phyloP scores from a whole-genome alignment of 2,888 invertebrate species.

The Ommatoiulus sabulosus region DNA sequence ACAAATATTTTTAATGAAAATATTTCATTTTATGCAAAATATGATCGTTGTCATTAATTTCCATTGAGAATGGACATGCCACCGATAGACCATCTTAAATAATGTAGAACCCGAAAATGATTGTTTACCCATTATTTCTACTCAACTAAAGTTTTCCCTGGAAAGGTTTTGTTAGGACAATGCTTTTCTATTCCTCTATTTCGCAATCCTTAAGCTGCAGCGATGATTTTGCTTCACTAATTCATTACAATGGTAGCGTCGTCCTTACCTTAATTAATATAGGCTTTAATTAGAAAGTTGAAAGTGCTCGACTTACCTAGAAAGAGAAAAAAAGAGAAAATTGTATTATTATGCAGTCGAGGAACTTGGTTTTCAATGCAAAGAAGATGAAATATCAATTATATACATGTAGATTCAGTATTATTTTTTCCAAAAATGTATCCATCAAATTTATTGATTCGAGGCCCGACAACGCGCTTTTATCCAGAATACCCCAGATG shows the following conservation, averaged over 20 bases:
- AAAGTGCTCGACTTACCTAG: not conserved
- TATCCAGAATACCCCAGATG: no score
- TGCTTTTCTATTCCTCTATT: not conserved
- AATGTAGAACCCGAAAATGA: no score
- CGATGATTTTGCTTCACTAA: not conserved
- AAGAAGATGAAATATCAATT: not conserved
- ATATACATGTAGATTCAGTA: not conserved
- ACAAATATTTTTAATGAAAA: no score
- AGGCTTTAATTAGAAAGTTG: constrained; percentile 3
- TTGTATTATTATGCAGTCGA: not conserved
- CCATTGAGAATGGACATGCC: no score
- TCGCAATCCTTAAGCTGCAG: not conserved
- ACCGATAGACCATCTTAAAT: no score
- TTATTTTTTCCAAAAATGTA: not conserved
- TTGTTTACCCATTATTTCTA: no score
- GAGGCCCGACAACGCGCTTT: no score
- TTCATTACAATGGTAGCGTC: not conserved
- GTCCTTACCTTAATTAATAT: not conserved
- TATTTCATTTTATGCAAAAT: no score
- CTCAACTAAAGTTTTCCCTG: not conserved
- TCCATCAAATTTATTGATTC: no score
- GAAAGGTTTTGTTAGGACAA: no score
- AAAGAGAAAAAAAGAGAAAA: not conserved
- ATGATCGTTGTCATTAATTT: no score
- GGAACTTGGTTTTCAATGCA: not conserved